phyloP scores from a whole-genome alignment of 1,140 invertebrate genomes.

The Plectrocnemia conspersa region DNA sequence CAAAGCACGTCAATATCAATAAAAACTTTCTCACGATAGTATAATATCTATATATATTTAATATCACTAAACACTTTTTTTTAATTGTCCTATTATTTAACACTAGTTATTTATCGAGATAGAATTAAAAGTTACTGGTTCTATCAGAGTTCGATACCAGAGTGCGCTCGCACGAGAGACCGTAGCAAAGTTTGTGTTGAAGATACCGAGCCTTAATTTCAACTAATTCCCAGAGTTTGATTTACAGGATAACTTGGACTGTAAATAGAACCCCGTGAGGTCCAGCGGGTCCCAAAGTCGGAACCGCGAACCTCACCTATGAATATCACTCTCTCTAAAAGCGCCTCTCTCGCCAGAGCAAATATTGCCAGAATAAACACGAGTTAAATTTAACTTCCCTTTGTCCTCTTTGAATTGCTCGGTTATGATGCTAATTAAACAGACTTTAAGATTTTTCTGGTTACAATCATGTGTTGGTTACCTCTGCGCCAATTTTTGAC shows the following conservation, averaged over 20 bases:
- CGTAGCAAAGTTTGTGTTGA: slow-evolving; percentile 15
- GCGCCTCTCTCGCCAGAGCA: too few species aligned
- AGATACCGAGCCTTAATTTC: slow-evolving; percentile 24
- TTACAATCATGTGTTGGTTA: too few species aligned
- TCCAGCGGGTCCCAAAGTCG: slow-evolving; percentile 1
- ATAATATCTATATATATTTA: too few species aligned
- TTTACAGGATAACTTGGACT: slow-evolving; percentile 24
- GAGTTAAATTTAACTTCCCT: too few species aligned
- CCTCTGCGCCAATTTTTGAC: too few species aligned
- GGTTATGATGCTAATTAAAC: too few species aligned
- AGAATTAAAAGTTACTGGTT: slow-evolving; percentile 17
- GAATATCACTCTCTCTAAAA: too few species aligned
- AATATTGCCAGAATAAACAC: not conserved
- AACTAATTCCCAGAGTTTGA: slow-evolving; percentile 23
- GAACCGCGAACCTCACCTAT: too few species aligned
- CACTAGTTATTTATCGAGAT: slow-evolving; percentile 16
- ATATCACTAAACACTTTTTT: too few species aligned
- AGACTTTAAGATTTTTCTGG: too few species aligned
- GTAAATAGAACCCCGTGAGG: slow-evolving; percentile 7
- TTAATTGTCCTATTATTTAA: too few species aligned
- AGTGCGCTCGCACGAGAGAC: not conserved
- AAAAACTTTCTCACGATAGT: not conserved
- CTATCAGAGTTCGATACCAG: slow-evolving; percentile 9
- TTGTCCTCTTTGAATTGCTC: too few species aligned
- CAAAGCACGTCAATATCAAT: slow-evolving; percentile 12